Evolutionary conservation across 2,113 vertebrate species (phyloP).

Genomic region (Myotis lucifugus): DNA sequence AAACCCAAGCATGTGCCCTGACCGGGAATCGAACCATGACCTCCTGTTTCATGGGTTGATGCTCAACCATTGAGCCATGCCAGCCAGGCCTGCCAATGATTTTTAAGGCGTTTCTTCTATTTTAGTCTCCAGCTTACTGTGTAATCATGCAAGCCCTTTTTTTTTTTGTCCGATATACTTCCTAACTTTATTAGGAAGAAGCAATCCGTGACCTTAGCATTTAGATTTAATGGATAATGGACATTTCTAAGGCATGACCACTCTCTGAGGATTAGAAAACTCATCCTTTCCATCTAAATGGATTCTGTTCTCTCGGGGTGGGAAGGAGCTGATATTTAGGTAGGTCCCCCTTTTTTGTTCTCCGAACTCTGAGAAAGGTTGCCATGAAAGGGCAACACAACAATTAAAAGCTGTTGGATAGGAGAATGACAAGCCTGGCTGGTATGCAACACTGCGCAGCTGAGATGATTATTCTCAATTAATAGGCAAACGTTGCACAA

Average conservation of each 20-base stretch:
- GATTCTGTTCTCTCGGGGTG: slow-evolving; percentile 1
- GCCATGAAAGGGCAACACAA: slow-evolving; percentile 40
- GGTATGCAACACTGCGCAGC: slow-evolving; percentile 56
- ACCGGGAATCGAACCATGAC: too few species aligned
- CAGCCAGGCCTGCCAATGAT: not conserved
- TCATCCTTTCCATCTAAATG: slow-evolving; percentile 38
- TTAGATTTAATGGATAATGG: slow-evolving; percentile 41
- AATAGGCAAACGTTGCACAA: slow-evolving; percentile 70
- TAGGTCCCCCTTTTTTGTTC: slow-evolving; percentile 49
- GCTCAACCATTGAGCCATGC: too few species aligned
- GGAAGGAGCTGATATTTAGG: slow-evolving; percentile 32
- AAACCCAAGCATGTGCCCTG: too few species aligned
- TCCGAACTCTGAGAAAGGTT: slow-evolving; percentile 51
- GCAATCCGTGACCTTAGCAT: not conserved
- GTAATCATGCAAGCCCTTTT: not conserved
- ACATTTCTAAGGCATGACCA: slow-evolving; percentile 53
- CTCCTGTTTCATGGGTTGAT: too few species aligned
- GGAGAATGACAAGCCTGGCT: slow-evolving; percentile 63
- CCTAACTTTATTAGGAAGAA: slow-evolving; percentile 59
- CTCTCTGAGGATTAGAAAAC: slow-evolving; percentile 52
- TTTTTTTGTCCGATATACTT: slow-evolving; percentile 37
- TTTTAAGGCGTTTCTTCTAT: slow-evolving; percentile 44
- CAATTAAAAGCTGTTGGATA: slow-evolving; percentile 64
- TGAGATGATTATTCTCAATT: slow-evolving; percentile 73
- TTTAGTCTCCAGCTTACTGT: slow-evolving; percentile 11